phyloP scores from a whole-genome alignment of 2,888 invertebrate genomes.

The Cyaniris semiargus region DNA sequence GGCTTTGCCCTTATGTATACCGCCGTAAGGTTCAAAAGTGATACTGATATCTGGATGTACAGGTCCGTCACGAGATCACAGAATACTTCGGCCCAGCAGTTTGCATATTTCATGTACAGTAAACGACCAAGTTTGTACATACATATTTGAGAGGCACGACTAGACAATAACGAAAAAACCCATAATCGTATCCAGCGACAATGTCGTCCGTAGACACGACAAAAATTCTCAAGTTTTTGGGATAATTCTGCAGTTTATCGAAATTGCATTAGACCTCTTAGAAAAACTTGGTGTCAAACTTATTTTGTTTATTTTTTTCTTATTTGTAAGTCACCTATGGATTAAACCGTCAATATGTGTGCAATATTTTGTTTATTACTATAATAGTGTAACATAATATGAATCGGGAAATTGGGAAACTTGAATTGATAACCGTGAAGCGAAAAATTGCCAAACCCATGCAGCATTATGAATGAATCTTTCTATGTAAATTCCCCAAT shows the following conservation, averaged over 20 bases:
- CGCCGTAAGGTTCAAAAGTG: neutral
- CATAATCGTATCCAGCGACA: neutral
- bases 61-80: neutral
- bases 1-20: neutral
- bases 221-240: neutral
- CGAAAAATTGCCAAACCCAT: neutral
- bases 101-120: conserved; percentile 13
- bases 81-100: neutral
- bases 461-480: neutral
- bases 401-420: neutral
- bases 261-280: neutral
- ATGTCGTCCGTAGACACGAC: neutral
- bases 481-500: no score
- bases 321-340: neutral
- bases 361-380: no score
- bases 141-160: conserved; percentile 2
- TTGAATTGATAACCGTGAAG: no score
- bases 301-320: neutral
- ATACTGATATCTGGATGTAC: neutral
- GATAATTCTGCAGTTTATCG: neutral
- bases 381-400: neutral
- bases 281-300: neutral
- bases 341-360: no score
- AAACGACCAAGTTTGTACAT: neutral
- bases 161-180: neutral